Conservation (phyloP, 1,140 invertebrate genomes). For the Cydia splendana region DNA sequence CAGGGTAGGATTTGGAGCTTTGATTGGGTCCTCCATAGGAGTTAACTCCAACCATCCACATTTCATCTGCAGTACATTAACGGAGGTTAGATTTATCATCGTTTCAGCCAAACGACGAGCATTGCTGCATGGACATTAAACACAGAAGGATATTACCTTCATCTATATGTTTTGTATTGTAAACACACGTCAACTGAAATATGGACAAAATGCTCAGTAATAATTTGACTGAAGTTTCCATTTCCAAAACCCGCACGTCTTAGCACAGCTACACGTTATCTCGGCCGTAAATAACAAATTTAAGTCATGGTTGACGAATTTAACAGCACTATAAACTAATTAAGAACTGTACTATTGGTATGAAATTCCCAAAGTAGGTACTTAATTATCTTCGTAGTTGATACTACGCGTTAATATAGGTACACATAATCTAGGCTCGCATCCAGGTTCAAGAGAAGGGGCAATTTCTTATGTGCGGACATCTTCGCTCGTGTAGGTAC, state of each 20-base stretch:
- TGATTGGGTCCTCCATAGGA: neutral
- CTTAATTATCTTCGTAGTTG: neutral
- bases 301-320: neutral
- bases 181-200: neutral
- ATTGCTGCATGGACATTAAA: no score
- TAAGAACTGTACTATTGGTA: neutral
- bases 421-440: no score
- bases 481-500: no score
- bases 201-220: neutral
- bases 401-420: no score
- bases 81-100: no score
- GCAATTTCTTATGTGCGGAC: no score
- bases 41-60: neutral
- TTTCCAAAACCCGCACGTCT: neutral
- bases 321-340: neutral
- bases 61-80: slow-evolving; percentile 3
- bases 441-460: no score
- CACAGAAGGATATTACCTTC: neutral
- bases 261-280: neutral
- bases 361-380: neutral
- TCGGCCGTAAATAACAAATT: neutral
- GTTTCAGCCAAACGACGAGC: no score
- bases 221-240: neutral
- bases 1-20: slow-evolving; percentile 24
- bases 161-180: neutral